Percentiles rank a stretch among this genome's conserved stretches.
Evolutionary conservation across 92 coral and sea anemone species (phyloP).

Genomic region (Paramuricea clavata): DNA sequence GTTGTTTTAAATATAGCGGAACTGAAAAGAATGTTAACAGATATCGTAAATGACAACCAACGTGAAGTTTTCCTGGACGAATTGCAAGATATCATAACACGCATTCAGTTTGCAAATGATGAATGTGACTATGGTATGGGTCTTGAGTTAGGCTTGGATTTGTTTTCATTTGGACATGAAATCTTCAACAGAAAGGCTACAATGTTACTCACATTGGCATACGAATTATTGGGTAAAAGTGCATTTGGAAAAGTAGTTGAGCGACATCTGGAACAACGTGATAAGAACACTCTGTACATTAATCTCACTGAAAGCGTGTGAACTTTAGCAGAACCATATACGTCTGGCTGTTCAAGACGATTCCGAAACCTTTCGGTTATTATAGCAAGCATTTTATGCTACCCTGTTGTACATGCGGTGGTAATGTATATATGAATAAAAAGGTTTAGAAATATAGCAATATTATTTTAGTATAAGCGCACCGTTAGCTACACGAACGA

Average conservation of each 20-base stretch:
- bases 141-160: conserved; percentile 87
- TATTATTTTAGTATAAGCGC: too few relatives aligned
- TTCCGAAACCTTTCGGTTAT: not conserved
- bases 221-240: conserved; percentile 79
- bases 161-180: conserved; percentile 94
- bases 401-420: too few relatives aligned
- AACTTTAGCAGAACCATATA: not conserved
- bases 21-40: conserved; percentile 80
- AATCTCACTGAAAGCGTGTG: not conserved
- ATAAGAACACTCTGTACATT: conserved; percentile 42
- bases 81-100: conserved; percentile 90
- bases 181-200: conserved; percentile 78
- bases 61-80: conserved; percentile 85
- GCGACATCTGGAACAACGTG: conserved; percentile 77
- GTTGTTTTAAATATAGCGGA: conserved; percentile 70
- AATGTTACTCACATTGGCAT: conserved; percentile 89
- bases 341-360: not conserved
- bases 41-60: conserved; percentile 73
- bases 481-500: too few relatives aligned
- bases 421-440: not conserved
- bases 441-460: too few relatives aligned
- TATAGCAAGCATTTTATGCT: too few relatives aligned
- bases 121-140: conserved; percentile 99
- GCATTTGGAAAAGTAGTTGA: conserved; percentile 81
- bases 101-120: conserved; percentile 97